Conservation (phyloP, 2,113 vertebrate species). For the Poeciliopsis prolifica region DNA sequence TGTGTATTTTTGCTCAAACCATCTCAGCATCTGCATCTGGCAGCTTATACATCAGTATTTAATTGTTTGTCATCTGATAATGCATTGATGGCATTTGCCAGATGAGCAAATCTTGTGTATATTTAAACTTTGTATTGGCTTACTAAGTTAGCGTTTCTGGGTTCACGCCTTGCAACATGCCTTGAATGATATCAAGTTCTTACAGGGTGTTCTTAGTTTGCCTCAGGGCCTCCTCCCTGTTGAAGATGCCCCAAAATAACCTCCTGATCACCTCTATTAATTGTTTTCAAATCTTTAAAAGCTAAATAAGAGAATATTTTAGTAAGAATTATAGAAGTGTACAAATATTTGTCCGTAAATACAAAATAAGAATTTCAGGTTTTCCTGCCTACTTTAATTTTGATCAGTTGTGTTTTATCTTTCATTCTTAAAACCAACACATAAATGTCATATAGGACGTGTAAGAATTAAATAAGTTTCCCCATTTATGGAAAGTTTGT, state of each 20-base stretch:
- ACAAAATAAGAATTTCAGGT: no score
- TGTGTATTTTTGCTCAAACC: background rate
- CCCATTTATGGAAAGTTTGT: background rate
- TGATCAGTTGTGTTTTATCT: background rate
- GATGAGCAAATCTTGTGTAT: background rate
- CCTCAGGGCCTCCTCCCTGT: no score
- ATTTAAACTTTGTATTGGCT: background rate
- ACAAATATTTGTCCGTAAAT: background rate
- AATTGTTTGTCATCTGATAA: background rate
- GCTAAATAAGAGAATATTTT: no score
- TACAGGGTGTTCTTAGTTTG: background rate
- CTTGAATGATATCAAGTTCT: background rate
- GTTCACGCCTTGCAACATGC: no score
- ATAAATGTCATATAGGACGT: background rate
- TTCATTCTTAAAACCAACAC: background rate
- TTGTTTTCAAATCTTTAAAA: no score
- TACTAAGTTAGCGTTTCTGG: no score
- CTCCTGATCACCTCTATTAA: no score
- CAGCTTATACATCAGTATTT: background rate
- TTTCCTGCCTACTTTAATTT: background rate
- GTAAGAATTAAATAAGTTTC: background rate
- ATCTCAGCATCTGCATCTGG: no score
- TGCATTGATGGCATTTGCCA: background rate
- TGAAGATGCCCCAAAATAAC: no score
- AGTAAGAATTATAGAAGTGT: no score